Base-by-base conservation (phyloP, 2,797 vertebrate species). In the Corythornis leucogaster region DNA sequence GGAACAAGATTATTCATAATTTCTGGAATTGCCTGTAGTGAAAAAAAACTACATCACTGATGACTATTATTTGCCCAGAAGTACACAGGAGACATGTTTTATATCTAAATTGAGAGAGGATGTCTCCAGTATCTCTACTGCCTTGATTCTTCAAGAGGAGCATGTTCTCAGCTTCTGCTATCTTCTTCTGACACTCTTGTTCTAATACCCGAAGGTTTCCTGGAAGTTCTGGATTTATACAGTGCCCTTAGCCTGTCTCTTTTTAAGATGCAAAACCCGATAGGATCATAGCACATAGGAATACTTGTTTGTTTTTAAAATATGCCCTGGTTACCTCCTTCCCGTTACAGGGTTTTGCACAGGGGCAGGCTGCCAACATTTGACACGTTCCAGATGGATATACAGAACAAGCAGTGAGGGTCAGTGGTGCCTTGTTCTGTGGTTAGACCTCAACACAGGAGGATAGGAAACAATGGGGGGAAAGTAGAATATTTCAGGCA, bases 341-440 rank as follows among this genome's bases (percentile, higher is more conserved):
- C 84, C 48, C 28, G 48, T 63, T 58, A 31, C 48, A 62, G 75
- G 28, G 11, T 80, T 93, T 93, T 85, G 30, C 84, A 78, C 0
- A 45, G 86, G 45, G 86, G 91, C 91, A 67, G 51, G 62, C 79
- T 94, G 93, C 96, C 93, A 96, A 67, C 1, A 4, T 57, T 73
- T 90, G 95, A 94, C 89, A 25, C 15, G 22, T 89, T 92, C 93
- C 92, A 95, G 94, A 94, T 69, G 91, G 73, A 94, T 63, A 75
- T 57, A 51, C 24, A 12, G 80, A 93, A 67, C 0, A 35, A 2
- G 71, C 85, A 70, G 26, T 50, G 75, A 1, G 4, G 91, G 92
- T 92, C 93, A 83, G 58, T 74, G 77, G 51, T 90, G 92, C 85
- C 84, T 94, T 92, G 92, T 92, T 91, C 94, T 77, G 89, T 79